Evolutionary conservation across 2,888 invertebrate species (phyloP), one percentile per base, ranked within the genome.

Genomic region (Eledone cirrhosa): DNA sequence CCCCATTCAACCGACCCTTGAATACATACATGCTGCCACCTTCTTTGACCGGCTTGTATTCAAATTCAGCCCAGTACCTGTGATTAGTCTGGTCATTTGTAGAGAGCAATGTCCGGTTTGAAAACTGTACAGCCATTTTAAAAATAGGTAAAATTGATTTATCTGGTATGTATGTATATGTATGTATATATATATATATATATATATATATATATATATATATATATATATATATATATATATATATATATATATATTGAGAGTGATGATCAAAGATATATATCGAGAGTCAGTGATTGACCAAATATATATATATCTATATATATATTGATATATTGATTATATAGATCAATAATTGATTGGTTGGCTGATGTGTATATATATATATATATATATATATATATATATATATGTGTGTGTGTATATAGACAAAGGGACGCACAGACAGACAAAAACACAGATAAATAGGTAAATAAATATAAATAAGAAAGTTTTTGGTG

Each of bases 1-100:
- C 78, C 1, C 87, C 86, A 63, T 86, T 86, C 16, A 87, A 79
- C 27, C 83, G 82, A 11, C 87, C 87, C 76, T 84, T 81, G 72
- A 85, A 87, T 14, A 83, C 82, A 13, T 86, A 81, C 67, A 85
- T 86, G 31, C 80, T 80, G 41, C 75, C 77, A 13, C 82, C 83
- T 48, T 78, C 80, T 27, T 81, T 77, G 13, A 79, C 75, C 1
- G 83, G 80, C 4, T 78, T 63, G 24, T 80, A 80, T 69, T 83
- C 80, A 75, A 83, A 83, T 27, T 80, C 81, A 33, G 81, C 82
- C 33, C 79, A 76, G 78, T 82, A 82, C 16, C 78, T 75, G 65
- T 81, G 78, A 13, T 82, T 82, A 24, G 48, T 48, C 33, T 82
- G 79, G 69, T 83, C 83, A 19, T 80, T 80, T 59, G 80, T 80